Evolutionary conservation across 2,888 invertebrate species (phyloP).

Genomic region (Kuschelorhynchus macadamiae): DNA sequence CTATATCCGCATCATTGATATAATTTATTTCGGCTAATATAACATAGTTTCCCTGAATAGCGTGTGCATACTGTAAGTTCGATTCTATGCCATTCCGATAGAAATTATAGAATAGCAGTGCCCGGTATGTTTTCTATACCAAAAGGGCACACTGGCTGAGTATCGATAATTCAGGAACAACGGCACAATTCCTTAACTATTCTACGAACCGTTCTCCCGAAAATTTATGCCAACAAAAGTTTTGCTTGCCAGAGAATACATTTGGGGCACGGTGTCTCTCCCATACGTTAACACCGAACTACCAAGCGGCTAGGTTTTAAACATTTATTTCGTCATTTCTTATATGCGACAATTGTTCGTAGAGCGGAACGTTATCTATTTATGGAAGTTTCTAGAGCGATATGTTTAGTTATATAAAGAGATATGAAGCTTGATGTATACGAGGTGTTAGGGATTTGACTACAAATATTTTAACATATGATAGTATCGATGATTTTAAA

Average conservation of each 20-base stretch:
- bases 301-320: no score
- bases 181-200: conserved; percentile 25
- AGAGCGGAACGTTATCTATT: no score
- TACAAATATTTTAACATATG: no score
- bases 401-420: no score
- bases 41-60: conserved; percentile 9
- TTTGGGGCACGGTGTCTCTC: neutral
- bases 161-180: conserved; percentile 27
- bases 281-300: no score
- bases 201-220: neutral
- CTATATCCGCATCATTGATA: no score
- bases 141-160: neutral
- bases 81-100: conserved; percentile 1
- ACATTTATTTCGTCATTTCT: no score
- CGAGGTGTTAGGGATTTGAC: no score
- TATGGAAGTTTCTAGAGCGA: no score
- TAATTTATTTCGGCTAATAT: conserved; percentile 10
- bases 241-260: conserved; percentile 1
- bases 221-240: conserved; percentile 1
- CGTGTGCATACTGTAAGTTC: neutral
- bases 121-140: conserved; percentile 26
- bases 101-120: conserved; percentile 22
- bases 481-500: no score
- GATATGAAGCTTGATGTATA: no score
- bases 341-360: no score